Evolutionary conservation across 2,797 vertebrate species (phyloP).

Genomic region (Hozukius guyotensis): DNA sequence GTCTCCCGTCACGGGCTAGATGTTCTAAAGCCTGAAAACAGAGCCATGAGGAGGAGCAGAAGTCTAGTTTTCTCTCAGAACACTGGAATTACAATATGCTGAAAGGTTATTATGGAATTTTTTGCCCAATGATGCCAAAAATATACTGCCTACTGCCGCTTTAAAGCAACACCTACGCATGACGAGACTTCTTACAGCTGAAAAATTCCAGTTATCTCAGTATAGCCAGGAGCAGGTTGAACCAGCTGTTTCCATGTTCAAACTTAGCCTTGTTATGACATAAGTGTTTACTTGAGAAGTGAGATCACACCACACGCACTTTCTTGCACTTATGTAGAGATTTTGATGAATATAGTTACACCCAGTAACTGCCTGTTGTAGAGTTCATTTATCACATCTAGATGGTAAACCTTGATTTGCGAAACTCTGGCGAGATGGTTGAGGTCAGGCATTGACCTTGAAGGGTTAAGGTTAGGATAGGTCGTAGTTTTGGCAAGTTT

Average conservation of each 20-base stretch:
- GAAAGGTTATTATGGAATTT: too few relatives aligned
- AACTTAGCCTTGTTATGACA: background rate
- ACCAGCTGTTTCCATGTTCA: conserved; percentile 11
- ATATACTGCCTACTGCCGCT: too few relatives aligned
- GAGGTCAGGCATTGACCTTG: background rate
- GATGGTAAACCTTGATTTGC: background rate
- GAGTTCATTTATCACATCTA: background rate
- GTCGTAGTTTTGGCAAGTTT: background rate
- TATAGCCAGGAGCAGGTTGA: background rate
- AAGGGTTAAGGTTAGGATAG: background rate
- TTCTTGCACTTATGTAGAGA: background rate
- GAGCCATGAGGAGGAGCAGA: too few relatives aligned
- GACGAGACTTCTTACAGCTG: conserved; percentile 5
- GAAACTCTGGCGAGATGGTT: background rate
- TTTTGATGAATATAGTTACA: background rate
- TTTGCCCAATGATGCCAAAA: too few relatives aligned
- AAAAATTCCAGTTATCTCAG: conserved; percentile 3
- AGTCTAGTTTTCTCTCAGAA: too few relatives aligned
- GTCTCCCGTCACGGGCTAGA: too few relatives aligned
- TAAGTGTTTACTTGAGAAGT: background rate
- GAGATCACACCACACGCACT: background rate
- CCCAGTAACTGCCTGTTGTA: background rate
- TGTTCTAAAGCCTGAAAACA: too few relatives aligned
- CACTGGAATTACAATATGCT: too few relatives aligned
- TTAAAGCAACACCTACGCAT: conserved; percentile 5